phyloP scores from a whole-genome alignment of 2,888 invertebrate species.

The Mesorhabditis spiculigera region DNA sequence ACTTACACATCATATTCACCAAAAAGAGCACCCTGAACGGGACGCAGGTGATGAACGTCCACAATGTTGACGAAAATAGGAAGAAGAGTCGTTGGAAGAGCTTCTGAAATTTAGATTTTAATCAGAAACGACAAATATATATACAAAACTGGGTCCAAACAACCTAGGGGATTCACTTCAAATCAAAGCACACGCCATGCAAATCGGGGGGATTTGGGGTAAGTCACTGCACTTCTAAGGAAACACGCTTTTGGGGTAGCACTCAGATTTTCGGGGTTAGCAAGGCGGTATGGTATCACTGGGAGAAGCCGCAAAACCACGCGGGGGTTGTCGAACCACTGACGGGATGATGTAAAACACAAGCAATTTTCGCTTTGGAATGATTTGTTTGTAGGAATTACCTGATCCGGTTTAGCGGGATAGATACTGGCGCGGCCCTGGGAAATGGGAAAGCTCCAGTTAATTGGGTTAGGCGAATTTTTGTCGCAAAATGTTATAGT shows the following conservation, averaged over 20 bases:
- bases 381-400: no score
- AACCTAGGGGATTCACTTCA: background rate
- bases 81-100: conserved; percentile 56
- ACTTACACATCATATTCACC: conserved; percentile 28
- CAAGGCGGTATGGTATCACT: no score
- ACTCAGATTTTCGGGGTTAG: no score
- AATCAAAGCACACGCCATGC: no score
- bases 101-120: conserved; percentile 32
- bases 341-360: no score
- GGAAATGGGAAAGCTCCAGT: background rate
- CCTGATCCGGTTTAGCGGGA: no score
- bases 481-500: background rate
- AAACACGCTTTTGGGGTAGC: no score
- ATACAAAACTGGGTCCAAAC: background rate
- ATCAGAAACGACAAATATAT: background rate
- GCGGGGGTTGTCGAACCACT: no score
- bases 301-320: no score
- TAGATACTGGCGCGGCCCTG: background rate
- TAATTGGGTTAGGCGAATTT: background rate
- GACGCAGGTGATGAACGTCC: conserved; percentile 56
- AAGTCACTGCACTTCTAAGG: no score
- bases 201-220: no score
- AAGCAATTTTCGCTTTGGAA: no score
- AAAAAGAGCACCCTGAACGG: conserved; percentile 53
- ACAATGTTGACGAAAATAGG: conserved; percentile 54